Evolutionary conservation across 1,140 invertebrate species (phyloP), one percentile per base, ranked within the genome.

Genomic region (Probaryconus sp.): DNA sequence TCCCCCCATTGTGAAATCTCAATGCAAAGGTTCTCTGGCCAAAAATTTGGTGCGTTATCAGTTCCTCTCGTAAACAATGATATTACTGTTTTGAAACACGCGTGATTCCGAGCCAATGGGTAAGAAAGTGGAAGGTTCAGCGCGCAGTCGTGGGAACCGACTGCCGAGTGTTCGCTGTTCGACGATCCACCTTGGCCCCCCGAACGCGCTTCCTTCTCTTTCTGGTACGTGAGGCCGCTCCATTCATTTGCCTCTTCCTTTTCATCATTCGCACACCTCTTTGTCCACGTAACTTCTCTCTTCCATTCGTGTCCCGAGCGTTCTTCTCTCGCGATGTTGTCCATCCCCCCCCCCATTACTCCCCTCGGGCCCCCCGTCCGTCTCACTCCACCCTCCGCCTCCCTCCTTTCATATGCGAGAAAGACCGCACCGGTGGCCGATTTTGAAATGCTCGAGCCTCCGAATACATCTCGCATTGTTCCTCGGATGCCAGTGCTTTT

Each of bases 91-190:
- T 47, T 9, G 11, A 26, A 14, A 26, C n/a, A 37, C 24, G 42
- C 17, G 75, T 65, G 72, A 67, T 77, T 69, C 24, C 28, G 50
- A 38, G 45, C 5, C 16, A 16, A 28, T 17, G 33, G 56, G 56
- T 67, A 74, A 61, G 75, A 78, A 78, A 76, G 80, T 70, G 79
- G 72, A n/a, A 76, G 81, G 76, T 80, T 77, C 78, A 71, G 76
- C 65, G 78, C 73, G 80, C 79, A 72, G 81, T 77, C 79, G 81
- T 80, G 80, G 81, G 81, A 83, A 81, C 81, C 55, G 60, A 77
- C 69, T 73, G 53, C 69, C 50, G 75, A 75, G 51, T 60, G 63
- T 48, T 61, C 74, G 64, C 20, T 43, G 47, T 45, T 14, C 24
- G 24, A 31, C 43, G 28, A 2, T 45, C 43, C 42, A 31, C 51